These are phyloP conservation scores for Hapalemur alaotrensis DNA, from an alignment of 2,797 vertebrate genomes.

Conservation along the genomic window DNA sequence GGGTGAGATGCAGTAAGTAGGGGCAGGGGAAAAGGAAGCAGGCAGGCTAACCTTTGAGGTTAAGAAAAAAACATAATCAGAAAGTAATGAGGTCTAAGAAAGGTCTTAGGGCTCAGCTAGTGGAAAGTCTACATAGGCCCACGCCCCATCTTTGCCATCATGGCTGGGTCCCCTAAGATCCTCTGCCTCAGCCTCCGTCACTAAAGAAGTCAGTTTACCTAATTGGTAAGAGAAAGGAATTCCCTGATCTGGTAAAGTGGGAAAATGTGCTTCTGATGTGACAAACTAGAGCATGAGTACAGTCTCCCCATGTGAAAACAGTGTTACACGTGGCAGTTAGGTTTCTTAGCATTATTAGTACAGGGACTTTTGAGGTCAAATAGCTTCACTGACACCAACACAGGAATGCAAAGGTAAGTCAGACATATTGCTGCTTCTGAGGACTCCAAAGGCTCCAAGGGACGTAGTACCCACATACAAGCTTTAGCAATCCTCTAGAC, in stretches of 20 bases:
- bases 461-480: background rate
- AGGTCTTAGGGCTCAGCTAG: background rate
- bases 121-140: background rate
- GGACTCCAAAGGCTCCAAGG: background rate
- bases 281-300: background rate
- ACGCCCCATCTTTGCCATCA: background rate
- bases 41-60: background rate
- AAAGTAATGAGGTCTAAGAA: background rate
- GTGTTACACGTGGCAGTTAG: no score
- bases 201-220: background rate
- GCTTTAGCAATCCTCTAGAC: background rate
- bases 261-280: background rate
- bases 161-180: background rate
- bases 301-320: background rate
- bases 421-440: background rate
- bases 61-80: background rate
- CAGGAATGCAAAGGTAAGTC: background rate
- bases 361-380: background rate
- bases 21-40: background rate
- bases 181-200: background rate
- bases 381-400: background rate
- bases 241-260: background rate
- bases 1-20: background rate
- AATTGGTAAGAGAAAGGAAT: background rate
- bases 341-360: background rate